phyloP scores from a whole-genome alignment of 2,113 vertebrate species.

The Corvus cornix region DNA sequence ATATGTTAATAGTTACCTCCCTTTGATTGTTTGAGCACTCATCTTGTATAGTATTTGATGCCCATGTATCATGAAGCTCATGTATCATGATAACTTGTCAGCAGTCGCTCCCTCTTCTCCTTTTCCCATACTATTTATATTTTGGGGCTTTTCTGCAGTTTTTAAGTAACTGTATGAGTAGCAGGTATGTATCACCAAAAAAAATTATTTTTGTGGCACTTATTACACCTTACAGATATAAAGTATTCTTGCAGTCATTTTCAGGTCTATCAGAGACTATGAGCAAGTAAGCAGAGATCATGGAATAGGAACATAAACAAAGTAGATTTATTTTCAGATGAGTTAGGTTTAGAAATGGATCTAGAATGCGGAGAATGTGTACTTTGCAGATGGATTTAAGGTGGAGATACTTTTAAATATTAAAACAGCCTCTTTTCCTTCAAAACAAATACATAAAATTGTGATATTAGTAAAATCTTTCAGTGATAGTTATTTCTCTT shows the following conservation, averaged over 20 bases:
- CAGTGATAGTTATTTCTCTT: neutral
- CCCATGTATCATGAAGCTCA: neutral
- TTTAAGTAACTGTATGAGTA: neutral
- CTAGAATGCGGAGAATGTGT: neutral
- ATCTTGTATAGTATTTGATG: neutral
- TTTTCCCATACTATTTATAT: neutral
- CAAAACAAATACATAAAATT: neutral
- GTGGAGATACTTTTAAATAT: neutral
- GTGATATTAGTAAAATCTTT: neutral
- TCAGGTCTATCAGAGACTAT: neutral
- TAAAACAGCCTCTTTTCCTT: neutral
- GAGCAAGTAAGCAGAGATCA: neutral
- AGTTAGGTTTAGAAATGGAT: neutral
- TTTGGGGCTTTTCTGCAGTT: neutral
- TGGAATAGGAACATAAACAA: neutral
- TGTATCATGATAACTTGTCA: neutral
- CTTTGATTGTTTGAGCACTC: neutral
- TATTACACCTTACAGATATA: neutral
- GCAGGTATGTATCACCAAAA: neutral
- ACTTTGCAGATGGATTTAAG: neutral
- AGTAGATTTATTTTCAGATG: neutral
- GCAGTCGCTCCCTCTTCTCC: neutral
- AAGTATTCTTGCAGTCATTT: neutral
- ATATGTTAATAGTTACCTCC: neutral
- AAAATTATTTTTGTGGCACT: neutral